Evolutionary conservation across 2,113 vertebrate genomes (phyloP).

Genomic region (Piaya cayana): DNA sequence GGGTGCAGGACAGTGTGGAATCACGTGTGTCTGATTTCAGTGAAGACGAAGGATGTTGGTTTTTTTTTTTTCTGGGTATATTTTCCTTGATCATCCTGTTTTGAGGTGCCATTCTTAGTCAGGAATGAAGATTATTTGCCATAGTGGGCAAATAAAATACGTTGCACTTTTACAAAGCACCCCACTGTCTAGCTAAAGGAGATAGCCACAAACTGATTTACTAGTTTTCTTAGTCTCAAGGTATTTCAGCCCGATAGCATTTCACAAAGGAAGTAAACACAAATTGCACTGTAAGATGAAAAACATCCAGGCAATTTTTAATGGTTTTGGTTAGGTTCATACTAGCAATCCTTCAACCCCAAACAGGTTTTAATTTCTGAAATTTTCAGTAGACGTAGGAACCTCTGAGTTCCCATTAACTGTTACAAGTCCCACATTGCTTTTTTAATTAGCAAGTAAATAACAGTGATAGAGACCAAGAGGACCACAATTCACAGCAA

Average conservation of each 20-base stretch:
- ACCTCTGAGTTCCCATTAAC: not conserved
- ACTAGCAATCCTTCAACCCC: not conserved
- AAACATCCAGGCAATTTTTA: not conserved
- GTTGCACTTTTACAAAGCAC: not conserved
- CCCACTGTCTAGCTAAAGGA: not conserved
- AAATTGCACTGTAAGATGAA: not conserved
- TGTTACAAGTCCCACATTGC: not conserved
- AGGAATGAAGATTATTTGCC: not conserved
- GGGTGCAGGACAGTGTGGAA: not conserved
- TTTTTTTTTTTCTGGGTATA: not conserved
- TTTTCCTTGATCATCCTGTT: not conserved
- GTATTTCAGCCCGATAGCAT: not conserved
- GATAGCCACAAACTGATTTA: not conserved
- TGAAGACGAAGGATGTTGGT: not conserved
- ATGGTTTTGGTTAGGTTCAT: not conserved
- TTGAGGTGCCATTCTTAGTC: not conserved
- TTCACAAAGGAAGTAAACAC: not conserved
- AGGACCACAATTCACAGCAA: not conserved
- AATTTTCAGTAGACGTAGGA: not conserved
- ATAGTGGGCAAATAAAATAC: not conserved
- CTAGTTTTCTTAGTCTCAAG: not conserved
- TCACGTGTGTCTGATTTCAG: not conserved
- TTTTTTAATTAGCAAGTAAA: conserved; percentile 23
- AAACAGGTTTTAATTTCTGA: not conserved
- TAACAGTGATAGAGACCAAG: not conserved